These are phyloP conservation scores for Mesoclemmys tuberculata DNA, from an alignment of 2,113 vertebrate species.

Conservation along the genomic window DNA sequence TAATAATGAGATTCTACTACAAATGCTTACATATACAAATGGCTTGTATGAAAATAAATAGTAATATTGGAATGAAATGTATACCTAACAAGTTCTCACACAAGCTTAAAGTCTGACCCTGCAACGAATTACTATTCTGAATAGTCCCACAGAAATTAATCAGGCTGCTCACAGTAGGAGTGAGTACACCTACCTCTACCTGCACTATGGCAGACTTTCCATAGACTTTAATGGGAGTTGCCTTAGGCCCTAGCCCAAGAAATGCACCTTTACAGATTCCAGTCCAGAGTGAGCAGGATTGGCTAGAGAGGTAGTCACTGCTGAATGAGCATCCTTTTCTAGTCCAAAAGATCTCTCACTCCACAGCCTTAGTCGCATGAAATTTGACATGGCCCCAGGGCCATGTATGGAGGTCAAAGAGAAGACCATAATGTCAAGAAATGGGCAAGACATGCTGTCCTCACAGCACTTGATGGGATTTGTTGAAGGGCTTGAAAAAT, in stretches of 20 bases:
- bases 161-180: not conserved
- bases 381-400: not conserved
- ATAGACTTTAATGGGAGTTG: not conserved
- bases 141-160: not conserved
- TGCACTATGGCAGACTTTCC: not conserved
- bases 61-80: not conserved
- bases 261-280: not conserved
- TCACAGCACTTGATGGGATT: not conserved
- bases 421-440: not conserved
- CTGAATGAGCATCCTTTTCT: not conserved
- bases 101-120: not conserved
- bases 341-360: not conserved
- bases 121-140: not conserved
- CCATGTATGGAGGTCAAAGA: not conserved
- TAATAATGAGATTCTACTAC: not conserved
- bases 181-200: not conserved
- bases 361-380: not conserved
- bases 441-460: not conserved
- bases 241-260: not conserved
- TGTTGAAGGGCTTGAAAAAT: not conserved
- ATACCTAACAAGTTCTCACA: not conserved
- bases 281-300: not conserved
- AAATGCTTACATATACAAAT: not conserved
- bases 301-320: not conserved
- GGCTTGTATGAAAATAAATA: constrained; percentile 1